Percentiles rank a stretch among this genome's conserved stretches.
These are phyloP conservation scores for Premnoplex brunnescens DNA, from an alignment of 2,797 vertebrate genomes.

Conservation along the genomic window DNA sequence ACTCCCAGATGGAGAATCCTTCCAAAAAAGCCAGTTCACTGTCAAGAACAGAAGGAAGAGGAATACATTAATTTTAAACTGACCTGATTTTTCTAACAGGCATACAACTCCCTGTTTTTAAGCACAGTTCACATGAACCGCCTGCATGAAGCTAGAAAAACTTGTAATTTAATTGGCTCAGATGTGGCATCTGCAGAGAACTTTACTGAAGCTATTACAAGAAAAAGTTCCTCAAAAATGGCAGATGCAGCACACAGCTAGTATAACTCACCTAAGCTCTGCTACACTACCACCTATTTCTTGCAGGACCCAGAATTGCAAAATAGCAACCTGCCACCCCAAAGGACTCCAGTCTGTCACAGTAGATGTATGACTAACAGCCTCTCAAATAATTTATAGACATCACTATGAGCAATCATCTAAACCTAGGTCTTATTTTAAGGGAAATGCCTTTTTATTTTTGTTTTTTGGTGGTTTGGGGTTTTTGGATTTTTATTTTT, in stretches of 20 bases:
- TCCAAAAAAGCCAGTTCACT: neutral
- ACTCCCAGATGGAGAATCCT: neutral
- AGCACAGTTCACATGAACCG: neutral
- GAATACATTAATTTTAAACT: neutral
- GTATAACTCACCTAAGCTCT: neutral
- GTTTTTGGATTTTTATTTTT: neutral
- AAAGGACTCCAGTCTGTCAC: conserved; percentile 30
- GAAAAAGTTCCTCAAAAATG: conserved; percentile 37
- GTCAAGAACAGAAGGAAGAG: neutral
- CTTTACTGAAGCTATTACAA: conserved; percentile 22
- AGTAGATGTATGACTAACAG: neutral
- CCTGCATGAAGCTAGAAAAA: conserved; percentile 39
- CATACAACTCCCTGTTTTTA: neutral
- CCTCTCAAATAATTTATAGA: neutral
- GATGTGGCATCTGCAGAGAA: neutral
- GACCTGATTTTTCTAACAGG: conserved; percentile 13
- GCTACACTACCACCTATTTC: neutral
- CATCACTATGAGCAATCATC: neutral
- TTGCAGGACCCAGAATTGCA: neutral
- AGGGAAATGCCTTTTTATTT: conserved; percentile 20
- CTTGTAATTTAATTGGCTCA: neutral
- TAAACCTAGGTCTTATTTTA: conserved; percentile 35
- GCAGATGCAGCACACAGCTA: neutral
- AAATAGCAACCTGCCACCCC: neutral
- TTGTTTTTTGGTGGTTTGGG: neutral